A percentile compares a stretch with the other conserved stretches of the same genome.
These are phyloP conservation scores for Syritta pipiens DNA, from an alignment of 2,888 invertebrate species.

Conservation along the genomic window DNA sequence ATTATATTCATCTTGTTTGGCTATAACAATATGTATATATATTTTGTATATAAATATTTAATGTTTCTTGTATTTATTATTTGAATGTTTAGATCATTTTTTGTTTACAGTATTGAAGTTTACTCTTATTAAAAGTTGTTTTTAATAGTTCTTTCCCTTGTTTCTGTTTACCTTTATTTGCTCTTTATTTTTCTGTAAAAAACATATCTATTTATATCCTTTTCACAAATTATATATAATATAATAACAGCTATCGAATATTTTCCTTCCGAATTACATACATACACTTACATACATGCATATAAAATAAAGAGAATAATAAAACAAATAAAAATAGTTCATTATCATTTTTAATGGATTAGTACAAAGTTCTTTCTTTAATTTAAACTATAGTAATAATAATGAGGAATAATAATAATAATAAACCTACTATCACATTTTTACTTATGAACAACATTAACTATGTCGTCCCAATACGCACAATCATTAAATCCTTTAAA, in stretches of 20 bases:
- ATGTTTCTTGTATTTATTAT: constrained; percentile 3
- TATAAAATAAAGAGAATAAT: neutral
- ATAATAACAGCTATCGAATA: neutral
- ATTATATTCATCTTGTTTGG: constrained; percentile 31
- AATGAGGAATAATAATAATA: constrained; percentile 55
- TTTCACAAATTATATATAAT: neutral
- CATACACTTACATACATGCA: neutral
- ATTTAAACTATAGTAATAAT: constrained; percentile 37
- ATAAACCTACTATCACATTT: constrained; percentile 75
- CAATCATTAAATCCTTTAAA: constrained; percentile 14
- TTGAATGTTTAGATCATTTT: constrained; percentile 4
- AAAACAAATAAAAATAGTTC: neutral
- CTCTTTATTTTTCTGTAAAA: constrained; percentile 7
- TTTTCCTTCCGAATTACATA: too few relatives aligned
- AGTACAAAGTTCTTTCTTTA: neutral
- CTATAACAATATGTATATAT: constrained; percentile 45
- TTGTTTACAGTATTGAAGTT: constrained; percentile 27
- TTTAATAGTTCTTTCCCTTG: constrained; percentile 29
- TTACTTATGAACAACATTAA: constrained; percentile 70
- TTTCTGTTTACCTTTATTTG: constrained; percentile 24
- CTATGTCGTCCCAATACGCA: constrained; percentile 25
- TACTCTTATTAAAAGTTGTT: constrained; percentile 8
- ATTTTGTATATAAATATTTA: constrained; percentile 40
- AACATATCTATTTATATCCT: neutral
- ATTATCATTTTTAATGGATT: neutral